phyloP scores from a whole-genome alignment of 2,888 invertebrate species.

The Sphaeridia pumilis region DNA sequence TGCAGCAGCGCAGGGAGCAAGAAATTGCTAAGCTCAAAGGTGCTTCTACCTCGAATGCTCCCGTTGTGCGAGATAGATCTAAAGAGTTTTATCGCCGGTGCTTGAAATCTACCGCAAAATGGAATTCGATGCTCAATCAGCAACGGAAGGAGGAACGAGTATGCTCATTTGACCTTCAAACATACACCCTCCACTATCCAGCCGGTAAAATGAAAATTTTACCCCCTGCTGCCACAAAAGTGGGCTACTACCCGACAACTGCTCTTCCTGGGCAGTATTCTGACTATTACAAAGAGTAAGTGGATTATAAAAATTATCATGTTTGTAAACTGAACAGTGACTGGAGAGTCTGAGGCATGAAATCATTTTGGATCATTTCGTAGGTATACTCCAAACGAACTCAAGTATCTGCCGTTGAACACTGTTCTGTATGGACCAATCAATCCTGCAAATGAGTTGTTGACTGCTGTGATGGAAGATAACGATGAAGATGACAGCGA shows the following conservation, averaged over 20 bases:
- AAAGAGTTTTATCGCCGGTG: slow-evolving; percentile 66
- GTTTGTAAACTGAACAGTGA: background rate
- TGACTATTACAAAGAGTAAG: slow-evolving; percentile 62
- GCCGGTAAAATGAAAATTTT: slow-evolving; percentile 37
- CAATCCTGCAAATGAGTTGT: slow-evolving; percentile 41
- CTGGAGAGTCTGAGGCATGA: background rate
- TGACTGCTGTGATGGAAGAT: slow-evolving; percentile 41
- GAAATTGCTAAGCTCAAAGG: slow-evolving; percentile 43
- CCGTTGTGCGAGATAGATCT: slow-evolving; percentile 33
- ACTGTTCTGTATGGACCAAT: slow-evolving; percentile 63
- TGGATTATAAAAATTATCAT: slow-evolving; percentile 11
- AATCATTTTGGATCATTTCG: slow-evolving; percentile 9
- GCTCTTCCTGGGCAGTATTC: slow-evolving; percentile 94
- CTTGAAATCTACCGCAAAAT: slow-evolving; percentile 71
- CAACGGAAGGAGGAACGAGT: slow-evolving; percentile 57
- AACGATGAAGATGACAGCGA: slow-evolving; percentile 46
- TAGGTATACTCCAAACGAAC: slow-evolving; percentile 66
- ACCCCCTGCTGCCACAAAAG: slow-evolving; percentile 45
- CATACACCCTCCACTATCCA: slow-evolving; percentile 70
- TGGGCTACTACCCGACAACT: slow-evolving; percentile 75
- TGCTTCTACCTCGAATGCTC: slow-evolving; percentile 8
- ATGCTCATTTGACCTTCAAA: slow-evolving; percentile 85
- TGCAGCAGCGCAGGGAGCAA: slow-evolving; percentile 56
- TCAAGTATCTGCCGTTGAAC: slow-evolving; percentile 85
- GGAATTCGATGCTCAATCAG: slow-evolving; percentile 77